Percentiles rank a stretch among this genome's conserved stretches.
These are phyloP conservation scores for Linnaemya vulpina DNA, from an alignment of 2,888 invertebrate species.

Conservation along the genomic window DNA sequence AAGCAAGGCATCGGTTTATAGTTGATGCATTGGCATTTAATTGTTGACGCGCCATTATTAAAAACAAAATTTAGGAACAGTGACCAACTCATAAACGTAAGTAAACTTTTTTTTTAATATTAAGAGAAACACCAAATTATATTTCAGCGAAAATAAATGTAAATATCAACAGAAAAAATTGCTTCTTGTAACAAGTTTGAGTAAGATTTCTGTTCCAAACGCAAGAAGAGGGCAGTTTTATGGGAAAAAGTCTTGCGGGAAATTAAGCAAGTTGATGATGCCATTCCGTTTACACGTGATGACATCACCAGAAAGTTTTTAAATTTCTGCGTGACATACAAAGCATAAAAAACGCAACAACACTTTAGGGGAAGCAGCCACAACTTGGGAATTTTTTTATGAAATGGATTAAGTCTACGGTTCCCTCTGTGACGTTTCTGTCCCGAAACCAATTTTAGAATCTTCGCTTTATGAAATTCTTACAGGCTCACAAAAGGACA, in stretches of 20 bases:
- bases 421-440: neutral
- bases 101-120: slow-evolving; percentile 4
- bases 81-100: slow-evolving; percentile 19
- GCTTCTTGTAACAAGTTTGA: neutral
- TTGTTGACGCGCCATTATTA: neutral
- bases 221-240: slow-evolving; percentile 3
- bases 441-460: slow-evolving; percentile 2
- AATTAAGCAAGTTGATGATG: slow-evolving; percentile 32
- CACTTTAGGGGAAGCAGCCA: slow-evolving; percentile 38
- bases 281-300: slow-evolving; percentile 27
- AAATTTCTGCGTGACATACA: slow-evolving; percentile 22
- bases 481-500: neutral
- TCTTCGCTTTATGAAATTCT: neutral
- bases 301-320: slow-evolving; percentile 41
- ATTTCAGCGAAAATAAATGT: slow-evolving; percentile 28
- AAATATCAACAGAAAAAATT: slow-evolving; percentile 27
- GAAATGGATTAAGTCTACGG: slow-evolving; percentile 28
- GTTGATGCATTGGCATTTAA: neutral
- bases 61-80: slow-evolving; percentile 13
- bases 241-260: slow-evolving; percentile 32
- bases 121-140: slow-evolving; percentile 9
- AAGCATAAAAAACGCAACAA: slow-evolving; percentile 22
- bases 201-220: slow-evolving; percentile 26
- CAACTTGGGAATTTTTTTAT: slow-evolving; percentile 9
- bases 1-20: slow-evolving; percentile 23